A percentile compares a stretch with the other conserved stretches of the same genome.
phyloP scores from a whole-genome alignment of 1,140 invertebrate species.

The Popillia japonica region DNA sequence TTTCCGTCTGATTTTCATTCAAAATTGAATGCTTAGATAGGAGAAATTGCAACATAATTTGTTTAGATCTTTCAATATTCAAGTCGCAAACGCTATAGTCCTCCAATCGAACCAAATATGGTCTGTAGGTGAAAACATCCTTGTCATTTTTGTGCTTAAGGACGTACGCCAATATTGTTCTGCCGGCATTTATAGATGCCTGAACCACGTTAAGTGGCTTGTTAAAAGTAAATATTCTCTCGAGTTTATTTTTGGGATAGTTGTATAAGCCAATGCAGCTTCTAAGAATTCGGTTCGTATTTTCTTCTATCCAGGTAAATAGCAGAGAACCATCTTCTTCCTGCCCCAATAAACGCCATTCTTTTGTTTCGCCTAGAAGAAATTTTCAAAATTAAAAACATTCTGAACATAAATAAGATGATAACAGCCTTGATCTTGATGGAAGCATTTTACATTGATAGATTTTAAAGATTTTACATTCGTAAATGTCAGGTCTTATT shows the following conservation, averaged over 20 bases:
- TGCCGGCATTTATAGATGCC: conserved; percentile 76
- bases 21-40: conserved; percentile 72
- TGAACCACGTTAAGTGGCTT: conserved; percentile 75
- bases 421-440: too few relatives aligned
- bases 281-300: conserved; percentile 52
- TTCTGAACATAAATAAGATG: too few relatives aligned
- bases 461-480: too few relatives aligned
- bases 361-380: conserved; percentile 66
- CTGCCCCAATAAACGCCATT: conserved; percentile 80
- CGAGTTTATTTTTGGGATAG: conserved; percentile 65
- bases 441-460: too few relatives aligned
- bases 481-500: too few relatives aligned
- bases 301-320: conserved; percentile 73
- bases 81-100: conserved; percentile 63
- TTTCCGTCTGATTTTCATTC: conserved; percentile 69
- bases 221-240: conserved; percentile 70
- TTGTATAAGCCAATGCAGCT: conserved; percentile 64
- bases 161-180: conserved; percentile 73
- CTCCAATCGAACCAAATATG: conserved; percentile 69
- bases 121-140: conserved; percentile 61
- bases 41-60: conserved; percentile 81
- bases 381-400: too few relatives aligned
- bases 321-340: conserved; percentile 76
- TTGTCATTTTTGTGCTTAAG: conserved; percentile 61
- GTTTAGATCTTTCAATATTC: conserved; percentile 66